These are phyloP conservation scores for Stigmatopora argus DNA, from an alignment of 2,113 vertebrate genomes.

Conservation along the genomic window DNA sequence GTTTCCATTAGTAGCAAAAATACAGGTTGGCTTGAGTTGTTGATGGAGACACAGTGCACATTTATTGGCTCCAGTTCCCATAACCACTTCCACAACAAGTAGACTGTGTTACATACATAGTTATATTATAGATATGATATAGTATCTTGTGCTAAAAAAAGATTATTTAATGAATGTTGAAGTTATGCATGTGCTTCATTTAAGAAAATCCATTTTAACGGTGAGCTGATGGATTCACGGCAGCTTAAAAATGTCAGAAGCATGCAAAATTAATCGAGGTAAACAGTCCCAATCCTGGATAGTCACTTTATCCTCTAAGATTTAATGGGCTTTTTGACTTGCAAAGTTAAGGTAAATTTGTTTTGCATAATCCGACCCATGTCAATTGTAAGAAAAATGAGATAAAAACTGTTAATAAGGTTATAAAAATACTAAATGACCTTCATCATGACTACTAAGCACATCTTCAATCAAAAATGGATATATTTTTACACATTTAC, in stretches of 20 bases:
- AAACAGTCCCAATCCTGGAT: not conserved
- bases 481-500: too few relatives aligned
- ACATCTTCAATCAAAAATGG: not conserved
- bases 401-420: not conserved
- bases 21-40: slow-evolving; percentile 11
- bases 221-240: too few relatives aligned
- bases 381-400: not conserved
- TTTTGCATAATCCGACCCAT: not conserved
- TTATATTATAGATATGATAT: too few relatives aligned
- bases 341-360: not conserved
- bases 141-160: too few relatives aligned
- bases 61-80: slow-evolving; percentile 2
- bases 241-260: not conserved
- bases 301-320: not conserved
- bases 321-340: not conserved
- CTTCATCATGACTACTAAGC: not conserved
- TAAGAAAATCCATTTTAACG: not conserved
- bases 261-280: not conserved
- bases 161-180: too few relatives aligned
- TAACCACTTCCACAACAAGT: slow-evolving; percentile 9
- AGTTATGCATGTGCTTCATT: not conserved
- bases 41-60: not conserved
- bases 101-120: not conserved
- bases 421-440: not conserved
- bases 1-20: slow-evolving; percentile 12